A percentile compares a stretch with the other conserved stretches of the same genome.
Conservation (phyloP, 2,113 vertebrate species). For the Scomber japonicus region DNA sequence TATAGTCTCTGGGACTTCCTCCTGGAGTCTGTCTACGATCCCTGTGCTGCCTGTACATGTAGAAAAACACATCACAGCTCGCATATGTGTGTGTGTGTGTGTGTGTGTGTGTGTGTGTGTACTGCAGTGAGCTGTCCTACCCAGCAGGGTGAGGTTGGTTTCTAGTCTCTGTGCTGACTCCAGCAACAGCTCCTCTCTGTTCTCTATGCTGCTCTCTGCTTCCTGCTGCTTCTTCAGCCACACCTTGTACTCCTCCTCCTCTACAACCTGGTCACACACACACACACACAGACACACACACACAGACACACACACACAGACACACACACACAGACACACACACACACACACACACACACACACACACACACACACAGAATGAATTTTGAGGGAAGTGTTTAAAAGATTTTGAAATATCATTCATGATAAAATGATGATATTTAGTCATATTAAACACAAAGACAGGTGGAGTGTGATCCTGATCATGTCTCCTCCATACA, state of each 20-base stretch:
- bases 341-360: not conserved
- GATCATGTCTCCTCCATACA: too few species aligned
- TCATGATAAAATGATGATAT: too few species aligned
- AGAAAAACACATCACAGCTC: not conserved
- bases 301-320: not conserved
- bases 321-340: not conserved
- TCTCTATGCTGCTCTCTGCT: constrained; percentile 95
- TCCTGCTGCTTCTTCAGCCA: constrained; percentile 89
- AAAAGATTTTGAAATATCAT: too few species aligned
- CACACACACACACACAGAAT: too few species aligned
- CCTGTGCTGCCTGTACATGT: constrained; percentile 90
- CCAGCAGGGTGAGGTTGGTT: constrained; percentile 90
- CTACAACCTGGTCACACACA: constrained; percentile 84
- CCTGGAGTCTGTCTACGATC: constrained; percentile 94
- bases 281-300: too few species aligned
- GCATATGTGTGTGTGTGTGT: not conserved
- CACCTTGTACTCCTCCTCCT: constrained; percentile 88
- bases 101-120: constrained; percentile 10
- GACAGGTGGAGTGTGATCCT: too few species aligned
- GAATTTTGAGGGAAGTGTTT: too few species aligned
- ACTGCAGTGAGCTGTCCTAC: constrained; percentile 74
- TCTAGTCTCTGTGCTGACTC: constrained; percentile 91
- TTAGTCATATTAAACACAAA: too few species aligned
- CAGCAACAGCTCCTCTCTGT: constrained; percentile 90
- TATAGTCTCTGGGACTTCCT: constrained; percentile 94